These are phyloP conservation scores for Sesia bembeciformis DNA, from an alignment of 2,888 invertebrate species.

Conservation along the genomic window DNA sequence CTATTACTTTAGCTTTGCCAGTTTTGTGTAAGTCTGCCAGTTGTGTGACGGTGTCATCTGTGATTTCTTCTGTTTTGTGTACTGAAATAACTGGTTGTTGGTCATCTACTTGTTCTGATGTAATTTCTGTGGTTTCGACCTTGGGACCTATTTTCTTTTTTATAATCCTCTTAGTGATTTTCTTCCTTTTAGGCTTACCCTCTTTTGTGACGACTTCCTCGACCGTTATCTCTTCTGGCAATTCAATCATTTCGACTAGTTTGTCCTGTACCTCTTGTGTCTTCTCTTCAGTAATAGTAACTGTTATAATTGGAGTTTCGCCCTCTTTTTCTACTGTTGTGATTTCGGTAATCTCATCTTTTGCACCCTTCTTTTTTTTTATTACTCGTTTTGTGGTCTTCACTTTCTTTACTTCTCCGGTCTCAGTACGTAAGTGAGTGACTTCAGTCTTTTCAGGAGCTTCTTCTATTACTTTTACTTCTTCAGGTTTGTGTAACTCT, in stretches of 20 bases:
- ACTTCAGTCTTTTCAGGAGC: constrained; percentile 11
- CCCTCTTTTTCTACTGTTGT: constrained; percentile 34
- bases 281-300: constrained; percentile 29
- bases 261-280: constrained; percentile 25
- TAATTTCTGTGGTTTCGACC: constrained; percentile 13
- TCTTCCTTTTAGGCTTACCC: constrained; percentile 24
- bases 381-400: constrained; percentile 7
- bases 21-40: constrained; percentile 14
- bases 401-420: constrained; percentile 10
- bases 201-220: constrained; percentile 10
- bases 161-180: constrained; percentile 32
- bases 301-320: constrained; percentile 25
- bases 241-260: constrained; percentile 13
- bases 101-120: constrained; percentile 12
- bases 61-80: constrained; percentile 15
- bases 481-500: neutral
- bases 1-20: constrained; percentile 17
- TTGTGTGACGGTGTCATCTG: constrained; percentile 22
- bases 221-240: constrained; percentile 32
- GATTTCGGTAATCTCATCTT: neutral
- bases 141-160: constrained; percentile 40
- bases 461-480: constrained; percentile 11
- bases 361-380: constrained; percentile 6
- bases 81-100: constrained; percentile 19
- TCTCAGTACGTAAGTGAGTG: constrained; percentile 9